Base-by-base conservation (phyloP, 2,113 vertebrate genomes). In the Aegithalos caudatus region DNA sequence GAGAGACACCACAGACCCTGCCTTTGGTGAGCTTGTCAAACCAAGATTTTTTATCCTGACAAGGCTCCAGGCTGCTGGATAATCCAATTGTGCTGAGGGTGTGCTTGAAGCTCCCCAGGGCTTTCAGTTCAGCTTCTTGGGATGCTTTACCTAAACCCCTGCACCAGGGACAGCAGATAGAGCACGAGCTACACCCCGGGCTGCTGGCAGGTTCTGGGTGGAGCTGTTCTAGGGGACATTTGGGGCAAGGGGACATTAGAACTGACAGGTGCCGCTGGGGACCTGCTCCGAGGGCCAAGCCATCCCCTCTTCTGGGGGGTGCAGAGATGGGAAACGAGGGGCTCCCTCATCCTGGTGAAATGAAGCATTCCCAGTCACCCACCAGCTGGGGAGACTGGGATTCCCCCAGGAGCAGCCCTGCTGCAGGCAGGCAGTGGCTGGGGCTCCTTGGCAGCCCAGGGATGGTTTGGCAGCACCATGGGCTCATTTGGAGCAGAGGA, bases 101-200 rank as follows among this genome's bases (percentile, higher is more conserved):
- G 31, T 8, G 5, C 42, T 45, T 87, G 85, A 56, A 58, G 77
- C 62, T 87, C 60, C 83, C 81, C 61, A 78, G 50, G 50, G 61
- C 69, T 45, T 66, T 70, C 54, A 45, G 78, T 28, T 81, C 22
- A 57, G 27, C 37, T 38, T 17, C 58, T 33, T 40, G 50, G 42
- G 81, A 66, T 71, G 28, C 72, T 93, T 91, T 42, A 61, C 58
- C 80, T 48, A 23, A 69, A 91, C 72, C 35, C 40, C 14, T 22
- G n/a, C 54, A 53, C 38, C 60, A 38, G 0, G n/a, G 48, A 37
- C n/a, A 60, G 31, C 4, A 67, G 57, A 71, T 1, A 51, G 40
- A 69, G 40, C 28, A 42, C 14, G 5, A 0, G 0, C 11, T 29
- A 17, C 24, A 10, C 7, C n/a, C 9, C 14, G 45, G 50, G 48